These are phyloP conservation scores for Macquaria ambigua DNA, from an alignment of 2,113 vertebrate genomes.

Conservation along the genomic window DNA sequence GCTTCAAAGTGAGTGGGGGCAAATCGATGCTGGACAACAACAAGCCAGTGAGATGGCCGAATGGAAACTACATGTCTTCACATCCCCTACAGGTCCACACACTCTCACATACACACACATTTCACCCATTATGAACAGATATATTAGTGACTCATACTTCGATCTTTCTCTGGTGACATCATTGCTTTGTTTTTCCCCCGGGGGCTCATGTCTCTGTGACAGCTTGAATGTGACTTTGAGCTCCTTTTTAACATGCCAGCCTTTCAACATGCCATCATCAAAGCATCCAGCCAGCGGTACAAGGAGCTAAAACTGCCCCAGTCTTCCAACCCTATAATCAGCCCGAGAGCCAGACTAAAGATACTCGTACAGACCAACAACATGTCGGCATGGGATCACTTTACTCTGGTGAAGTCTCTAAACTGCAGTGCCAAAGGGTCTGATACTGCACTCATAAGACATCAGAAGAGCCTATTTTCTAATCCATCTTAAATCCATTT, in stretches of 20 bases:
- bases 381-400: constrained; percentile 47
- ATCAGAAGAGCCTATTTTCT: constrained; percentile 8
- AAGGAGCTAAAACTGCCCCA: constrained; percentile 21
- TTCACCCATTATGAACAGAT: constrained; percentile 44
- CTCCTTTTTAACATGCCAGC: constrained; percentile 33
- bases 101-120: constrained; percentile 3
- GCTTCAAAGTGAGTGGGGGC: constrained; percentile 44
- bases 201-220: constrained; percentile 54
- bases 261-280: constrained; percentile 46
- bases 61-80: constrained; percentile 27
- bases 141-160: constrained; percentile 62
- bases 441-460: constrained; percentile 23
- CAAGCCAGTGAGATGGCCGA: constrained; percentile 15
- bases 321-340: constrained; percentile 63
- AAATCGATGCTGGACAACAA: constrained; percentile 48
- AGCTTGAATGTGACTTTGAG: constrained; percentile 44
- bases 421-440: constrained; percentile 14
- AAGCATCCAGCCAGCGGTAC: constrained; percentile 18
- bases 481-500: constrained; percentile 8
- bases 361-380: constrained; percentile 42
- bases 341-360: constrained; percentile 56
- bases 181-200: constrained; percentile 45
- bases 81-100: background rate
- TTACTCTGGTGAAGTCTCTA: constrained; percentile 31
- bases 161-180: constrained; percentile 68